phyloP scores from a whole-genome alignment of 2,797 vertebrate genomes.

The Coreius guichenoti region DNA sequence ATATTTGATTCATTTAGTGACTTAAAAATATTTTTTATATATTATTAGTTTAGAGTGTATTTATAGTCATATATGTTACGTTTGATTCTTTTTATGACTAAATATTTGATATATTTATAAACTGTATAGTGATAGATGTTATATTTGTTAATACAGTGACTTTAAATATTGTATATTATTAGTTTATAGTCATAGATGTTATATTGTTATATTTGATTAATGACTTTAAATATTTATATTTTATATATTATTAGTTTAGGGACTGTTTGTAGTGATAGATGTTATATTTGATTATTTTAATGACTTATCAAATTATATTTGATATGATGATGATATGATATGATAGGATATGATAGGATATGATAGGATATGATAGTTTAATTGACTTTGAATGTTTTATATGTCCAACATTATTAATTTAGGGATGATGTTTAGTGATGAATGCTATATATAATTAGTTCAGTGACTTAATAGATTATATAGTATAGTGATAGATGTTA shows the following conservation, averaged over 20 bases:
- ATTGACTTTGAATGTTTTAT: too few species aligned
- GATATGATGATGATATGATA: too few species aligned
- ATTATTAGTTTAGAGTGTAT: not conserved
- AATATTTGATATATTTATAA: too few species aligned
- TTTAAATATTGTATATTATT: too few species aligned
- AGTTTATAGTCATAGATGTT: too few species aligned
- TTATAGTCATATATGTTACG: not conserved
- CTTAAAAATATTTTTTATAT: not conserved
- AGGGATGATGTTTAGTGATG: not conserved
- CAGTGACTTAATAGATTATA: not conserved
- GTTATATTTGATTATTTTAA: not conserved
- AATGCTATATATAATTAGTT: not conserved
- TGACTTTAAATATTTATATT: not conserved
- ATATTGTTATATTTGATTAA: too few species aligned
- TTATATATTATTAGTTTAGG: not conserved
- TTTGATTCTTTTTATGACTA: not conserved
- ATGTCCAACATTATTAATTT: not conserved
- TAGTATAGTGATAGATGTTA: not conserved
- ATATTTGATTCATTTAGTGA: not conserved
- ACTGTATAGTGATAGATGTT: not conserved
- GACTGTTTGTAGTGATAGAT: not conserved
- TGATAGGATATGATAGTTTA: too few species aligned
- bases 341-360: too few species aligned
- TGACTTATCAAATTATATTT: too few species aligned
- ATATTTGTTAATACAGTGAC: too few species aligned